phyloP scores from a whole-genome alignment of 2,888 invertebrate genomes.

The Eupithecia subfuscata region DNA sequence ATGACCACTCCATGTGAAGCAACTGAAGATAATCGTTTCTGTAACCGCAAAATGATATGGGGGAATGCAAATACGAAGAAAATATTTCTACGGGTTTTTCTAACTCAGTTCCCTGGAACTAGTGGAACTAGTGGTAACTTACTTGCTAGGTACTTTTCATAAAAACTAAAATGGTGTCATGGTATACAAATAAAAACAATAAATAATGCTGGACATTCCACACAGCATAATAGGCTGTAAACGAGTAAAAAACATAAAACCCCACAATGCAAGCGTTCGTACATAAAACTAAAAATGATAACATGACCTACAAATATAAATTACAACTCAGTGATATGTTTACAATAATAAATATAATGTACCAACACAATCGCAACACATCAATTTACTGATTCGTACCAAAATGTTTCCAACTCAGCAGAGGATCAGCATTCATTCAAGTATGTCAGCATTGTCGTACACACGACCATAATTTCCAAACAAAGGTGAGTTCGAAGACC shows the following conservation, averaged over 20 bases:
- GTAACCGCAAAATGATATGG: slow-evolving; percentile 10
- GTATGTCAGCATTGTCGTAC: neutral
- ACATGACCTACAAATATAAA: slow-evolving; percentile 6
- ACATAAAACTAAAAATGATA: slow-evolving; percentile 3
- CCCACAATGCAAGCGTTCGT: neutral
- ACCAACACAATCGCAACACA: neutral
- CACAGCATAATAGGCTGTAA: neutral
- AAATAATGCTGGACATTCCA: no score
- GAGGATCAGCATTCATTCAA: slow-evolving; percentile 10
- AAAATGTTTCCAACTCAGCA: neutral
- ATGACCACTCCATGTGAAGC: slow-evolving; percentile 21
- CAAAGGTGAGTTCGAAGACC: slow-evolving; percentile 50
- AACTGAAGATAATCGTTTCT: slow-evolving; percentile 19
- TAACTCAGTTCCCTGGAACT: no score
- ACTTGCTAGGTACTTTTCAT: neutral
- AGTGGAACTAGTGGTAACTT: no score
- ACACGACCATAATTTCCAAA: slow-evolving; percentile 20
- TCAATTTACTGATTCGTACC: neutral
- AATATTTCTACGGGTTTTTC: neutral
- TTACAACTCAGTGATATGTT: neutral
- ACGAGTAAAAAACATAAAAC: neutral
- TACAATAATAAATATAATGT: no score
- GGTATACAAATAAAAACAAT: neutral
- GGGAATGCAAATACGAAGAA: slow-evolving; percentile 9
- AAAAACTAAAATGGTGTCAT: neutral